These are phyloP conservation scores for Chaetodon auriga DNA, from an alignment of 2,113 vertebrate species.

Conservation along the genomic window DNA sequence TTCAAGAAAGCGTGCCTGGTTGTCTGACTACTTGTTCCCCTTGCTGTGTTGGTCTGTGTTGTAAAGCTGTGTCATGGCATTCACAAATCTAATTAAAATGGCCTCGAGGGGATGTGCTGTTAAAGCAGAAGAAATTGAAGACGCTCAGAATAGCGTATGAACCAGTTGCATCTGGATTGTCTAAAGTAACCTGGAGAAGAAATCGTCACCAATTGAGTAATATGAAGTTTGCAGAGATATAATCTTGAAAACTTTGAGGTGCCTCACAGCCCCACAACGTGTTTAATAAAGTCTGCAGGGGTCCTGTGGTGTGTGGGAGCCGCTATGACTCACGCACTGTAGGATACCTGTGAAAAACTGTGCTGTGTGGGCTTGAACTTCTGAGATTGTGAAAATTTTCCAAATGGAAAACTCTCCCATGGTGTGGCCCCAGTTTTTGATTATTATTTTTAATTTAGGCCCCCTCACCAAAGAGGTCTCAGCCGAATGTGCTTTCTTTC, in stretches of 20 bases:
- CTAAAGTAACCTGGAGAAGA: background rate
- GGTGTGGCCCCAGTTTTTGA: background rate
- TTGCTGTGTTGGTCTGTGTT: background rate
- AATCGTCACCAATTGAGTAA: background rate
- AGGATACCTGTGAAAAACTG: constrained; percentile 60
- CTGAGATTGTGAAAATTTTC: constrained; percentile 51
- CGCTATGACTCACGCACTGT: constrained; percentile 56
- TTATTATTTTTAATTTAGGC: background rate
- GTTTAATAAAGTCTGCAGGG: constrained; percentile 40
- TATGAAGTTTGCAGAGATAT: constrained; percentile 14
- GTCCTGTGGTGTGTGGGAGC: constrained; percentile 57
- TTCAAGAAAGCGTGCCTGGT: constrained; percentile 4
- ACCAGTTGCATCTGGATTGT: background rate
- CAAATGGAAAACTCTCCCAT: constrained; percentile 24
- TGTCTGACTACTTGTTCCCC: background rate
- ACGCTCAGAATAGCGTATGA: background rate
- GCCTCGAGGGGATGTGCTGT: background rate
- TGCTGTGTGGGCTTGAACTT: constrained; percentile 47
- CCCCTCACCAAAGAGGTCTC: background rate
- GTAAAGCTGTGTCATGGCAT: constrained; percentile 12
- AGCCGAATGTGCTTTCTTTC: background rate
- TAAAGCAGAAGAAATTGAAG: background rate
- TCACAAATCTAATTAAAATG: constrained; percentile 25
- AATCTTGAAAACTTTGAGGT: background rate
- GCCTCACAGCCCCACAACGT: constrained; percentile 18